Evolutionary conservation across 2,888 invertebrate species (phyloP), one percentile per base, ranked within the genome.

Genomic region (Dasypogon diadema): DNA sequence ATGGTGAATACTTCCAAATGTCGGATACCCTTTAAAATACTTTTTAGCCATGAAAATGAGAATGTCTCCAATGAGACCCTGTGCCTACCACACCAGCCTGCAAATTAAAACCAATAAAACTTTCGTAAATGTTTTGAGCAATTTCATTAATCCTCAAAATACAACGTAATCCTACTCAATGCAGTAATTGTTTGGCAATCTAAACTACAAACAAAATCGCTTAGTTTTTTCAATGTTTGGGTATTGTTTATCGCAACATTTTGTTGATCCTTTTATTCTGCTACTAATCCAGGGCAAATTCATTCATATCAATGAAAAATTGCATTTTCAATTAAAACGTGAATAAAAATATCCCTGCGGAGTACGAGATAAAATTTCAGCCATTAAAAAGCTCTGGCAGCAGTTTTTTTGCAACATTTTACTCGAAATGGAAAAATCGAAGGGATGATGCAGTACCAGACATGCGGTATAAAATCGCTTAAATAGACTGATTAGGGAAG

Each of bases 401-500:
- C 30, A 42, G n/a, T 12, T 42, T 6, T 42, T 42, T 42, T 42
- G n/a, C 42, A 12, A 12, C 42, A 42, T 42, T 42, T 42, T 12
- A n/a, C 2, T 12, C 3, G 12, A 42, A 12, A 3, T 6, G 42
- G 6, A 42, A 42, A 42, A 42, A 42, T 12, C 8, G n/a, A 2
- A 6, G 12, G n/a, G 12, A 6, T 42, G n/a, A 2, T 12, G 42
- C n/a, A 42, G 42, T 42, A 12, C 3, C n/a, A 6, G 8, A 12
- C n/a, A 42, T 42, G n/a, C n/a, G 42, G 42, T 42, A 42, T n/a
- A 37, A 46, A 65, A 65, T 46, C 26, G 48, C 65, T 48, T 48
- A 65, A 65, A 65, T 46, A 46, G 65, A 65, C 46, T 65, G 65
- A 65, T 65, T 65, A 65, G 65, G 24, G 65, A 37, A n/a, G n/a